Conservation (phyloP, 1,140 invertebrate species). For the Marisa cornuarietis region DNA sequence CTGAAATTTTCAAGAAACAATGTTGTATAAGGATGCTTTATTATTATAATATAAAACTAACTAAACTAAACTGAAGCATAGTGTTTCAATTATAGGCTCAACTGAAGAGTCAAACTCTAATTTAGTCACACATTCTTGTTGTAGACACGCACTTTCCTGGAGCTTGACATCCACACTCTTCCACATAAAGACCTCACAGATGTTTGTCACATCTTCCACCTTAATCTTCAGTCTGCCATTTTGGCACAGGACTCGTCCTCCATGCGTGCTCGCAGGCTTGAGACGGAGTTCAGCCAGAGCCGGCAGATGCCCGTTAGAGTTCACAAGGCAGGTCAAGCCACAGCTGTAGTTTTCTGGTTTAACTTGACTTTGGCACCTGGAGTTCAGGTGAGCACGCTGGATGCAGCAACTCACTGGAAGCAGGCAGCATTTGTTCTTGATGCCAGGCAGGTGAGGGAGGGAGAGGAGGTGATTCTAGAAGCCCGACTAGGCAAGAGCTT, state of each 20-base stretch:
- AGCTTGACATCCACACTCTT: slow-evolving; percentile 54
- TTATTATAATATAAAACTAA: neutral
- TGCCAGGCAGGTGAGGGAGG: slow-evolving; percentile 26
- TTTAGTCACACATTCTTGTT: slow-evolving; percentile 31
- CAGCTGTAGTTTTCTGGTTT: slow-evolving; percentile 61
- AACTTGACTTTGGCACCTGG: slow-evolving; percentile 46
- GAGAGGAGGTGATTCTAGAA: slow-evolving; percentile 35
- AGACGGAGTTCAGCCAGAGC: slow-evolving; percentile 33
- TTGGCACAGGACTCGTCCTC: slow-evolving; percentile 21
- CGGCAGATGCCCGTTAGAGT: slow-evolving; percentile 35
- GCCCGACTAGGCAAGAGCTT: slow-evolving; percentile 48
- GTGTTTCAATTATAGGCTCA: neutral
- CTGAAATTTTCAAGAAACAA: too few species aligned
- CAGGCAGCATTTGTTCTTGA: slow-evolving; percentile 56
- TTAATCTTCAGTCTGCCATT: slow-evolving; percentile 46
- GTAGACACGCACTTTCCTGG: slow-evolving; percentile 55
- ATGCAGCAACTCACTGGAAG: slow-evolving; percentile 52
- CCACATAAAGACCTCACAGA: slow-evolving; percentile 50
- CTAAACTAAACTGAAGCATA: neutral
- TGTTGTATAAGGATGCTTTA: too few species aligned
- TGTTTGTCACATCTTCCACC: slow-evolving; percentile 46
- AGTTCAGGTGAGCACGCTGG: slow-evolving; percentile 44
- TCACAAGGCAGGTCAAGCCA: slow-evolving; percentile 42
- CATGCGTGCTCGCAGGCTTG: slow-evolving; percentile 13
- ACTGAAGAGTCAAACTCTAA: neutral